Percentiles rank a stretch among this genome's conserved stretches.
Conservation (phyloP, 1,140 invertebrate species). For the Tetraneura akinire region DNA sequence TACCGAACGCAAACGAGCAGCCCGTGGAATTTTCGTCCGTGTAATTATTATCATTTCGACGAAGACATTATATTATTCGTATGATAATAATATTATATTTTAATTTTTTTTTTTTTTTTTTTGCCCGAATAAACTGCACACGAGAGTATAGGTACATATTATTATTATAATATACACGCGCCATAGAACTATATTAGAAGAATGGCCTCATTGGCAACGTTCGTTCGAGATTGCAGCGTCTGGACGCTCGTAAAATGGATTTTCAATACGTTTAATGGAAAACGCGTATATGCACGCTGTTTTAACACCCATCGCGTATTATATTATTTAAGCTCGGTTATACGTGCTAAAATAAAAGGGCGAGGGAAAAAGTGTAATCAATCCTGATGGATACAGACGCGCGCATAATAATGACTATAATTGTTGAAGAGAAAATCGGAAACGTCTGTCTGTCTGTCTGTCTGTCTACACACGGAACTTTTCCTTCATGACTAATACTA, state of each 20-base stretch:
- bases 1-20: background rate
- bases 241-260: conserved; percentile 31
- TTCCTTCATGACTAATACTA: conserved; percentile 35
- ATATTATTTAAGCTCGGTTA: conserved; percentile 40
- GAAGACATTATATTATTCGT: background rate
- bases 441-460: conserved; percentile 22
- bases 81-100: background rate
- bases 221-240: background rate
- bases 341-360: conserved; percentile 42
- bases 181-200: background rate
- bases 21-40: background rate
- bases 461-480: background rate
- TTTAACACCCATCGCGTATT: conserved; percentile 32
- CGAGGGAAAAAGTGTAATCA: conserved; percentile 46
- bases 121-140: background rate
- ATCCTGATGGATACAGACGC: conserved; percentile 42
- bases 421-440: conserved; percentile 41
- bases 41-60: background rate
- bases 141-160: background rate
- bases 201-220: background rate
- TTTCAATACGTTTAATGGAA: conserved; percentile 50
- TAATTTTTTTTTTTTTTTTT: background rate
- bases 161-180: background rate
- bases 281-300: background rate
- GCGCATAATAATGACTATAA: conserved; percentile 40